phyloP scores from a whole-genome alignment of 2,888 invertebrate species.

The Ommatoiulus sabulosus region DNA sequence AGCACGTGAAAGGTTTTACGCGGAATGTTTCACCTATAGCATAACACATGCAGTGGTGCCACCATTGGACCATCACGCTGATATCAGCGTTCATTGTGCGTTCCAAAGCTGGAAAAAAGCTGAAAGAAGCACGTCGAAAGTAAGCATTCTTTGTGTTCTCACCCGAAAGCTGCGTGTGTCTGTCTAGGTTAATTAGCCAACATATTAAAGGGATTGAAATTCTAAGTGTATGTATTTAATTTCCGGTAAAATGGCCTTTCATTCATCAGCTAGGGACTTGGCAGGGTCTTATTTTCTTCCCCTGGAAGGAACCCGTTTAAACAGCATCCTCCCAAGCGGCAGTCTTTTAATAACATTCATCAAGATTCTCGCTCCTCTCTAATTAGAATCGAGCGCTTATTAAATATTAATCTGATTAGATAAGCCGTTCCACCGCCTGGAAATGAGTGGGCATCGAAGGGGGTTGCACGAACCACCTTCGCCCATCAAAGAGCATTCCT shows the following conservation, averaged over 20 bases:
- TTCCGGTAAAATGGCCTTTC: not conserved
- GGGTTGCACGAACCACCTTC: not conserved
- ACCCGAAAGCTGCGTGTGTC: no score
- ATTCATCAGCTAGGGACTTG: not conserved
- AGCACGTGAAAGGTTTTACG: no score
- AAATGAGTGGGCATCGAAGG: not conserved
- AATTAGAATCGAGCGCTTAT: constrained; percentile 30
- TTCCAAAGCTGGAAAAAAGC: no score
- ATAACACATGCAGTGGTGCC: no score
- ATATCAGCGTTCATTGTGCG: no score
- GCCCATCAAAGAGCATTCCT: not conserved
- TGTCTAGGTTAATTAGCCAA: no score
- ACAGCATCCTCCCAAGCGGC: not conserved
- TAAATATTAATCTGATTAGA: constrained; percentile 29
- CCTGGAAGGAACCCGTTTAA: not conserved
- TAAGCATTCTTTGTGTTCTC: no score
- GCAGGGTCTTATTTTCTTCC: not conserved
- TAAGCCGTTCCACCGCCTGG: not conserved
- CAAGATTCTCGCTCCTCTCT: not conserved
- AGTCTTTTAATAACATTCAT: not conserved
- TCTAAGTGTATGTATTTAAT: not conserved
- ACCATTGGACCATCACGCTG: no score
- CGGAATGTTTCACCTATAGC: no score
- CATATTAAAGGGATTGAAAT: no score
- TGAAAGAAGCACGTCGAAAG: no score